phyloP scores from a whole-genome alignment of 2,113 vertebrate genomes.

The Leptobrachium ailaonicum region DNA sequence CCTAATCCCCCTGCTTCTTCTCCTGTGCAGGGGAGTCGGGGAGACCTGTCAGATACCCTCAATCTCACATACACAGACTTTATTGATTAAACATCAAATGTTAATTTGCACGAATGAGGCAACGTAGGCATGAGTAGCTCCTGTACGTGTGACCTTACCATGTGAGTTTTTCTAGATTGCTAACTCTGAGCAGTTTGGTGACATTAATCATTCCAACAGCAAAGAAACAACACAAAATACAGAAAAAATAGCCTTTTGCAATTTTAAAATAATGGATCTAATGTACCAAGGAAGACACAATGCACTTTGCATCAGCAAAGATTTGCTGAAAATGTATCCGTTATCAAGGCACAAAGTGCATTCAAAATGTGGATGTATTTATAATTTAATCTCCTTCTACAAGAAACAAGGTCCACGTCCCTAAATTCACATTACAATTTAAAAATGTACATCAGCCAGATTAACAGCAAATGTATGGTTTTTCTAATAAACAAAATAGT shows the following conservation, averaged over 20 bases:
- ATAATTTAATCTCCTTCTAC: too few relatives aligned
- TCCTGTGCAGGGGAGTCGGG: background rate
- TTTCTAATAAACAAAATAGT: too few relatives aligned
- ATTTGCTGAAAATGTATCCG: too few relatives aligned
- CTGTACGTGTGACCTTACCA: background rate
- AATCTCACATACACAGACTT: slow-evolving; percentile 28
- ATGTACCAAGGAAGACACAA: too few relatives aligned
- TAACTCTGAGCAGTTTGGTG: background rate
- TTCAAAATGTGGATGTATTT: too few relatives aligned
- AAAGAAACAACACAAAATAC: background rate
- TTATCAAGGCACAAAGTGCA: too few relatives aligned
- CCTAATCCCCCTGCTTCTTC: slow-evolving; percentile 10
- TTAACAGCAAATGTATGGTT: too few relatives aligned
- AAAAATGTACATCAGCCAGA: too few relatives aligned
- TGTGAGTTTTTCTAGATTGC: background rate
- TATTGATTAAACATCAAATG: slow-evolving; percentile 34
- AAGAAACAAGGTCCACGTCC: too few relatives aligned
- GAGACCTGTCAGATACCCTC: slow-evolving; percentile 31
- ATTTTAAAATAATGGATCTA: too few relatives aligned
- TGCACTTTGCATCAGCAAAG: too few relatives aligned
- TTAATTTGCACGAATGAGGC: slow-evolving; percentile 8
- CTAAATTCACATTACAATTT: too few relatives aligned
- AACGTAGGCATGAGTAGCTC: slow-evolving; percentile 1
- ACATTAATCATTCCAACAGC: background rate
- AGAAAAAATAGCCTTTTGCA: background rate